These are phyloP conservation scores for Bombus ignitus DNA, from an alignment of 1,140 invertebrate species.

Conservation along the genomic window DNA sequence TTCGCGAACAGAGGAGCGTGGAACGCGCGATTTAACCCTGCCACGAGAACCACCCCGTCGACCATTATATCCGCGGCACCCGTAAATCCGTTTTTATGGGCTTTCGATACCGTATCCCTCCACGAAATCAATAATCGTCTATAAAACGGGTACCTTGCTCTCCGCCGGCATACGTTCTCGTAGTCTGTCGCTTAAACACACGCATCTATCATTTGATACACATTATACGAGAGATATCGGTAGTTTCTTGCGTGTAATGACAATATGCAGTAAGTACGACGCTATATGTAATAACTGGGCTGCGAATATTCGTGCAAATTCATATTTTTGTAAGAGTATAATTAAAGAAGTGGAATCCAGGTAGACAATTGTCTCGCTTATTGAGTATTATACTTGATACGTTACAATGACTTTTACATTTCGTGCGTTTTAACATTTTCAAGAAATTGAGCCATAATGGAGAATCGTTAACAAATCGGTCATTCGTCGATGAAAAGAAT, in stretches of 20 bases:
- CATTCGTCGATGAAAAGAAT: too few species aligned
- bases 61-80: constrained; percentile 9
- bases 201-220: constrained; percentile 48
- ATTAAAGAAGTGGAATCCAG: neutral
- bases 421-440: too few species aligned
- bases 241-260: neutral
- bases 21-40: constrained; percentile 32
- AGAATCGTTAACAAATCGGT: too few species aligned
- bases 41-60: neutral
- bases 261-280: neutral
- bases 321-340: neutral
- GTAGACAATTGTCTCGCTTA: neutral
- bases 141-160: constrained; percentile 50
- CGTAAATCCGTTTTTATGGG: constrained; percentile 48
- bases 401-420: too few species aligned
- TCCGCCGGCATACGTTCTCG: constrained; percentile 39
- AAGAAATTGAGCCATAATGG: too few species aligned
- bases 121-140: constrained; percentile 47
- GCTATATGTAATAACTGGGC: neutral
- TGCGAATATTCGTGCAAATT: neutral
- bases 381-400: neutral
- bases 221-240: constrained; percentile 30
- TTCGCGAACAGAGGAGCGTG: constrained; percentile 2
- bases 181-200: constrained; percentile 42
- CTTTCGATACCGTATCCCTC: constrained; percentile 36